Evolutionary conservation across 2,113 vertebrate genomes (phyloP).

Genomic region (Xyliphius kryptos): DNA sequence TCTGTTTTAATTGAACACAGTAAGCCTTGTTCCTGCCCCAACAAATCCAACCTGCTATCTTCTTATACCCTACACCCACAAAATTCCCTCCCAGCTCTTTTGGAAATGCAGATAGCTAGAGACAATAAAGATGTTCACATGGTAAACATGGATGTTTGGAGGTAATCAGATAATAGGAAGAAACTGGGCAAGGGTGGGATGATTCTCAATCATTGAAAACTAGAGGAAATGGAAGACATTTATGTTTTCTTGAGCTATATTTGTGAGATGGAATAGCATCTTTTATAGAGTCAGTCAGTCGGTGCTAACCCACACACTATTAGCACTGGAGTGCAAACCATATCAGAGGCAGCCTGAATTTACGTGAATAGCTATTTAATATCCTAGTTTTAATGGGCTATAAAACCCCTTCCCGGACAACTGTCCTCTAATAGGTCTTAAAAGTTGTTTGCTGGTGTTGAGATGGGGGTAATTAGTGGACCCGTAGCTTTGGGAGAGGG

Average conservation of each 20-base stretch:
- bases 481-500: slow-evolving; percentile 45
- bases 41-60: slow-evolving; percentile 17
- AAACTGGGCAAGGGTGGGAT: slow-evolving; percentile 18
- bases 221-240: slow-evolving; percentile 27
- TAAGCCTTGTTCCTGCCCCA: slow-evolving; percentile 32
- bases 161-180: slow-evolving; percentile 9
- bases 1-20: slow-evolving; percentile 31
- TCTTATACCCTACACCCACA: slow-evolving; percentile 5
- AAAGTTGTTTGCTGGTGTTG: slow-evolving; percentile 51
- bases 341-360: slow-evolving; percentile 43
- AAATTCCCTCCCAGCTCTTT: slow-evolving; percentile 17
- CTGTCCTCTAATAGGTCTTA: slow-evolving; percentile 50
- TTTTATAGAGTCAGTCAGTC: slow-evolving; percentile 36
- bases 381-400: slow-evolving; percentile 46
- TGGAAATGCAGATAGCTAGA: slow-evolving; percentile 14
- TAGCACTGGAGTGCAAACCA: slow-evolving; percentile 36
- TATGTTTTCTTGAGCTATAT: slow-evolving; percentile 32
- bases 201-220: slow-evolving; percentile 29
- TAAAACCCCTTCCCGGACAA: slow-evolving; percentile 49
- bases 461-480: slow-evolving; percentile 49
- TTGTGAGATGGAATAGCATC: slow-evolving; percentile 35
- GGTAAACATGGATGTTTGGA: slow-evolving; percentile 30
- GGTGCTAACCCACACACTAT: slow-evolving; percentile 37
- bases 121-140: slow-evolving; percentile 34
- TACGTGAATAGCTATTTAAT: slow-evolving; percentile 50